Evolutionary conservation across 2,888 invertebrate species (phyloP), one percentile per base, ranked within the genome.

Genomic region (Xanthorhoe spadicearia): DNA sequence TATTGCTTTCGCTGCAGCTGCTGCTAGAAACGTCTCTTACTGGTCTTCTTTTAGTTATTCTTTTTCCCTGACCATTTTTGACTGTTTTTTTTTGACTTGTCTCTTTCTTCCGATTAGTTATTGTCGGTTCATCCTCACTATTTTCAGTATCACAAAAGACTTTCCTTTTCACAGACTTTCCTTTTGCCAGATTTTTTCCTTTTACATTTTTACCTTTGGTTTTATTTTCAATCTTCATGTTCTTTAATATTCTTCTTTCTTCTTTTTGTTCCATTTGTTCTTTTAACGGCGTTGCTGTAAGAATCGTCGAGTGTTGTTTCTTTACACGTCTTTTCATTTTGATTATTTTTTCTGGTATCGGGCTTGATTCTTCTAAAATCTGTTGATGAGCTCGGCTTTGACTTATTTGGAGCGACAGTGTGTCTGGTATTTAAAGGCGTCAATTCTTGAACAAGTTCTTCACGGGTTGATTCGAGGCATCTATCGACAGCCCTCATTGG

Each of bases 351-450:
- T 59, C 18, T 50, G 59, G 50, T 1, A 59, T 59, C 13, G 50
- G 50, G 18, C 50, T 59, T n/a, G 51, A 59, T 51, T 59, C 59
- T 51, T 50, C 51, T 38, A 59, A 59, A 51, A 59, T 59, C 18
- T 59, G 38, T 59, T 35, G 59, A 51, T 56, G 43, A n/a, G 56
- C 46, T 46, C 10, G 46, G 43, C 46, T 56, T 15, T 8, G 56
- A 18, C 5, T 46, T 7, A 51, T 51, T n/a, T n/a, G n/a, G n/a
- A n/a, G n/a, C n/a, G n/a, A n/a, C n/a, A n/a, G n/a, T n/a, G n/a
- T n/a, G n/a, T n/a, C n/a, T n/a, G n/a, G n/a, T n/a, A n/a, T n/a
- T n/a, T n/a, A n/a, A n/a, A n/a, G n/a, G n/a, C n/a, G n/a, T n/a
- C n/a, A n/a, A n/a, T n/a, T n/a, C n/a, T n/a, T n/a, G n/a, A n/a